Evolutionary conservation across 2,113 vertebrate species (phyloP), one percentile per base, ranked within the genome.

Genomic region (Addax nasomaculatus): DNA sequence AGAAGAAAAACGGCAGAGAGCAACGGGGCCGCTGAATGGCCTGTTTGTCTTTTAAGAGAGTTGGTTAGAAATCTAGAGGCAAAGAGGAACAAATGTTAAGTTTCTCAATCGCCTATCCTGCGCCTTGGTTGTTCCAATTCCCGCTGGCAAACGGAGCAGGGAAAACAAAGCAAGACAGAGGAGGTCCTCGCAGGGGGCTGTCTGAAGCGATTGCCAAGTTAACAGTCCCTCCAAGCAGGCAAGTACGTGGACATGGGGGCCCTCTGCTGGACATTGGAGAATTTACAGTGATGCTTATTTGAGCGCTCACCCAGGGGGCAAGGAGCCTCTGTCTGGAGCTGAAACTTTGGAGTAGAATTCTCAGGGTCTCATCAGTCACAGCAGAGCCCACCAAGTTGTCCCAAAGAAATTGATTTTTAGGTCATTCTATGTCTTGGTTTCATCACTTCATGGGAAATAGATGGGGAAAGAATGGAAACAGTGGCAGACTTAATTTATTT

Each of bases 211-310:
- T 7, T 21, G 36, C 55, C 33, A 3, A 88, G 49, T 86, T 39
- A 12, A 36, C 80, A 1, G 47, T 36, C 30, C 13, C 25, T 91
- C 53, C 6, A 3, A 36, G 43, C 80, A 55, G 76, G 49, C 11
- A 25, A 88, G 96, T 21, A 4, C 30, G 70, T 92, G 95, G 97
- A 85, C 4, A 25, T n/a, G 79, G 36, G 86, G 60, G 97, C 97
- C 97, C 97, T 97, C 98, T 98, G 92, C 97, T 98, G 98, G 96
- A 85, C 57, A 13, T 43, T 39, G 4, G 21, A 7, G 47, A 80
- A 85, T 80, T 60, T 83, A 55, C 95, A 90, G 78, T 0, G 58
- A 53, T 85, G 81, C 49, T 49, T n/a, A 13, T 51, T 39, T 25
- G 57, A 80, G 73, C 51, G 15, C 33, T 39, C 39, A 11, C 12